Evolutionary conservation across 2,113 vertebrate genomes (phyloP), one percentile per base, ranked within the genome.

Genomic region (Ondatra zibethicus): DNA sequence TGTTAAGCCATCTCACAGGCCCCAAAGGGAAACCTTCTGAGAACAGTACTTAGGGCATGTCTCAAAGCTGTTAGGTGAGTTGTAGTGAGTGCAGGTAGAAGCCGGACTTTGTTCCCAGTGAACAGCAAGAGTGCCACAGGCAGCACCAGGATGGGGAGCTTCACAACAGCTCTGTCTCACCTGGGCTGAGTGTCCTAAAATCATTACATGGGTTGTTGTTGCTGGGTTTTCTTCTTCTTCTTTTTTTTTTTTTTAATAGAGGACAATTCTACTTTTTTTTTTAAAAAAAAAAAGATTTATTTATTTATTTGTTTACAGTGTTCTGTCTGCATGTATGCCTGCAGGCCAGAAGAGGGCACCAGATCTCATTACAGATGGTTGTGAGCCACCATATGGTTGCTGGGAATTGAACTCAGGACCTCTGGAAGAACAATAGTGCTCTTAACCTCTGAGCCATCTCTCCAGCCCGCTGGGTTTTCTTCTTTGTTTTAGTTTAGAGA

Each of bases 61-160:
- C 39, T 39, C 63, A 70, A 7, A 75, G 73, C 42, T 92, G 80
- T 45, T 75, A 45, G 58, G 17, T 73, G 45, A 81, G 76, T 55
- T 61, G 72, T 0, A 81, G 31, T 50, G 75, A 72, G 27, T 89
- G 65, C 72, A 58, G 73, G 10, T n/a, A 70, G 50, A 61, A 47
- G 50, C 77, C 45, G 29, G 21, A 39, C 39, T 91, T 75, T 78
- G 58, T 86, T 72, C 29, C 85, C 65, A 65, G 39, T 82, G 61
- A 72, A 36, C 31, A 25, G 58, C 73, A 33, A 93, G 17, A 42
- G 17, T 6, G 68, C 42, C 81, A 90, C 65, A n/a, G n/a, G 29
- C 97, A 97, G 88, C 33, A 92, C 23, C 33, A 85, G 75, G 73
- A 92, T 25, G 29, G 50, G 39, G 72, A 73, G 87, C 88, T 93